Base-by-base conservation (phyloP, 2,113 vertebrate genomes). In the Chaetodon auriga region DNA sequence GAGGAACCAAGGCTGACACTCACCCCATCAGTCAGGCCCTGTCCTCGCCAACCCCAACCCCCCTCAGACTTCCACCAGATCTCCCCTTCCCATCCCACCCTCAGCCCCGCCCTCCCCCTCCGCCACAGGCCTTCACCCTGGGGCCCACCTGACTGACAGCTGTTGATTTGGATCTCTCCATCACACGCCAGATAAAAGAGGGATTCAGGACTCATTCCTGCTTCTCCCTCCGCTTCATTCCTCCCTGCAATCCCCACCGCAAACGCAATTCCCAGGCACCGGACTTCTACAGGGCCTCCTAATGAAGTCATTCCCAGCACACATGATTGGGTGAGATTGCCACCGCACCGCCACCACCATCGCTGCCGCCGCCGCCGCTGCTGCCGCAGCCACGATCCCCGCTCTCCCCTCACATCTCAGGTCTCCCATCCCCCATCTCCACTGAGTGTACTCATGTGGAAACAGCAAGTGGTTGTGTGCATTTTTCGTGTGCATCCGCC, bases 101-200 rank as follows among this genome's bases (percentile, higher is more conserved):
- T 30, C 21, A 48, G 8, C 38, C 48, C 53, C 49, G 0, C 9
- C 68, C 53, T 19, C 71, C 55, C 69, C 76, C 72, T 35, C 57
- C 8, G 74, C 86, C 63, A 49, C 77, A 86, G 90, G 85, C 90
- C 90, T 88, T 90, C 79, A 57, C 91, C 92, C 86, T 63, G 69
- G 80, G 84, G 89, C 86, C 91, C 83, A 70, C 62, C 90, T 94
- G 91, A 93, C 87, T 92, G 92, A 91, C 90, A 92, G 90, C 91
- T 91, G 90, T 93, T 93, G 90, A 93, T 92, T 93, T 90, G 90
- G 90, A 92, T 91, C 91, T 92, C 90, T 90, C 86, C 89, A 93
- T 94, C 92, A 90, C 83, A 45, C 65, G 55, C 68, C 83, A 88
- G 91, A 93, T 93, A 92, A 94, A 93, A 89, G 75, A 72, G 62